Evolutionary conservation across 1,140 invertebrate genomes (phyloP).

Genomic region (Melanaphis sacchari): DNA sequence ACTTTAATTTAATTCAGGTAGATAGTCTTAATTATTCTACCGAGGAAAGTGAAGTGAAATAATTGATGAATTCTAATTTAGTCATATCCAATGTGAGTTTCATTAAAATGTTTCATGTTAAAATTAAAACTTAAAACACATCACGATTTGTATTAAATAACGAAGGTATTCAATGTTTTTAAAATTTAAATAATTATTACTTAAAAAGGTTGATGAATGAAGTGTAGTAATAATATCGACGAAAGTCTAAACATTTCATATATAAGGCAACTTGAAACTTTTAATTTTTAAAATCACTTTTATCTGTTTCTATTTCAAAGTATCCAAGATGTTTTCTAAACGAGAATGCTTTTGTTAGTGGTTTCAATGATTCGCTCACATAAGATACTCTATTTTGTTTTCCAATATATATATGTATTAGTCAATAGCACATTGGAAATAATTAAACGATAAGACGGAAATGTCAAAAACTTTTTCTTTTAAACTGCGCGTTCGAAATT

Average conservation of each 20-base stretch:
- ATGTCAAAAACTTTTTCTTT: slow-evolving; percentile 53
- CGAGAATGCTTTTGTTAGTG: slow-evolving; percentile 33
- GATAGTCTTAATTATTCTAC: no score
- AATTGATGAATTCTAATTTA: neutral
- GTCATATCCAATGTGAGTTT: neutral
- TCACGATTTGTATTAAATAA: neutral
- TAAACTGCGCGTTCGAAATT: neutral
- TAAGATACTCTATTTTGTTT: slow-evolving; percentile 30
- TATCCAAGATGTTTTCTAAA: slow-evolving; percentile 9
- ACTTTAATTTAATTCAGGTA: neutral
- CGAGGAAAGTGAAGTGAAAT: no score
- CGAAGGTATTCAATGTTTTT: neutral
- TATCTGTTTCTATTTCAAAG: slow-evolving; percentile 6
- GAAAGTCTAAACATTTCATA: neutral
- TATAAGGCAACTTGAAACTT: slow-evolving; percentile 3
- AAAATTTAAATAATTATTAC: neutral
- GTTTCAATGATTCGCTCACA: neutral
- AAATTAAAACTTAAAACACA: neutral
- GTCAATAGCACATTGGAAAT: slow-evolving; percentile 52
- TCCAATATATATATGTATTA: neutral
- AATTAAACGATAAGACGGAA: slow-evolving; percentile 56
- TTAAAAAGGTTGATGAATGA: neutral
- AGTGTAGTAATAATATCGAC: neutral
- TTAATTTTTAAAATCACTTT: slow-evolving; percentile 24
- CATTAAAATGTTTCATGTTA: neutral